These are phyloP conservation scores for Loris lydekkerianus DNA, from an alignment of 2,797 vertebrate genomes.

Conservation along the genomic window DNA sequence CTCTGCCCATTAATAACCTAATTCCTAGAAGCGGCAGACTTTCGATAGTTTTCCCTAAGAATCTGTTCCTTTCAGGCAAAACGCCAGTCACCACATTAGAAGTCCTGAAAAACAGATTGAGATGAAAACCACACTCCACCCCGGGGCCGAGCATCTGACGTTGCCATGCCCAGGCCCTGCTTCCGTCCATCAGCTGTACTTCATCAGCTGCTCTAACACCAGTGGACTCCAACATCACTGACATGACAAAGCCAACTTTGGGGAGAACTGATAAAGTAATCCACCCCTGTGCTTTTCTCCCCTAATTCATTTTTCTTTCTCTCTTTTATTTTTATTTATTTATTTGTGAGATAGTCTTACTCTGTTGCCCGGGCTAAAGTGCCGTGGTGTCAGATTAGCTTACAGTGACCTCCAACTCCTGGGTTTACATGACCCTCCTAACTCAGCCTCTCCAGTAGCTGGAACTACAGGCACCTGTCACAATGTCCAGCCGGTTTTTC, in stretches of 20 bases:
- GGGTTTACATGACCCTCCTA: no score
- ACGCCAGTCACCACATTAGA: constrained; percentile 56
- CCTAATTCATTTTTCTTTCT: not conserved
- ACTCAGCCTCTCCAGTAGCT: no score
- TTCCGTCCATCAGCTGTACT: not conserved
- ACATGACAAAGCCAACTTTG: constrained; percentile 17
- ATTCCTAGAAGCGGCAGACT: constrained; percentile 47
- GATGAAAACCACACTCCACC: constrained; percentile 15
- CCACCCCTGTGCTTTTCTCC: not conserved
- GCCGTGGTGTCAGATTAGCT: no score
- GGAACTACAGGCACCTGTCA: no score
- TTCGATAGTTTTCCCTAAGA: constrained; percentile 41
- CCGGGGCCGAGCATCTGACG: not conserved
- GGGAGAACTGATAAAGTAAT: not conserved
- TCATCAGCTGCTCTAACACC: not conserved
- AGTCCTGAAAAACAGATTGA: constrained; percentile 19
- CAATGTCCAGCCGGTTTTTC: no score
- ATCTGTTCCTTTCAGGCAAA: constrained; percentile 64
- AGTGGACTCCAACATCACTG: constrained; percentile 24
- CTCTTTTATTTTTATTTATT: no score
- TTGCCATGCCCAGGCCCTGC: not conserved
- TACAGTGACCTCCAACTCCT: no score
- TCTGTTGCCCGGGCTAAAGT: no score
- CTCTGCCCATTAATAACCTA: constrained; percentile 14
- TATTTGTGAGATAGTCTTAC: no score